Percentiles rank a stretch among this genome's conserved stretches.
phyloP scores from a whole-genome alignment of 2,797 vertebrate genomes.

The Cygnus olor region DNA sequence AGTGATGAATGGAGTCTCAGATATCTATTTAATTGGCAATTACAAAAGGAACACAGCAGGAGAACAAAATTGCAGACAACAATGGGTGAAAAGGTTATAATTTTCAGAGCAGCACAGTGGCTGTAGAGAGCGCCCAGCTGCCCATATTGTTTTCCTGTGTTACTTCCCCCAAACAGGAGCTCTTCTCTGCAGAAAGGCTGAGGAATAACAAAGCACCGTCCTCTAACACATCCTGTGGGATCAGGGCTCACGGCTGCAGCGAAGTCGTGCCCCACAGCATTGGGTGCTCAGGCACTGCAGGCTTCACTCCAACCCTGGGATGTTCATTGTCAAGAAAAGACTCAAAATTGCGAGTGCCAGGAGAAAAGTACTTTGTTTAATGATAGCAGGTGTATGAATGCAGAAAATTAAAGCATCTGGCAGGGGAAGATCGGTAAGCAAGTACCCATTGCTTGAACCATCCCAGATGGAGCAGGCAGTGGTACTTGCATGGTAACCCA shows the following conservation, averaged over 20 bases:
- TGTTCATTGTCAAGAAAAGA: background rate
- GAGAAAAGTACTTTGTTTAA: background rate
- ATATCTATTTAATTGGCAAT: constrained; percentile 35
- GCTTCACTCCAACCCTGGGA: background rate
- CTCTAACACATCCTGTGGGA: background rate
- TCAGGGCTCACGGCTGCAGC: background rate
- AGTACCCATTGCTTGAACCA: background rate
- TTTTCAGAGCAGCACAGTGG: background rate
- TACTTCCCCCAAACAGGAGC: background rate
- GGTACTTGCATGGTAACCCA: background rate
- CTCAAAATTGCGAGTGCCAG: background rate
- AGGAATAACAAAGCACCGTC: background rate
- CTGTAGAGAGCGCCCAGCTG: background rate
- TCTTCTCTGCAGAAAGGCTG: background rate
- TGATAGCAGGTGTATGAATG: background rate
- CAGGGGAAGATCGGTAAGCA: background rate
- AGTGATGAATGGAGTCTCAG: background rate
- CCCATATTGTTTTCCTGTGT: background rate
- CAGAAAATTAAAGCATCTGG: background rate
- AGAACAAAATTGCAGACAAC: background rate
- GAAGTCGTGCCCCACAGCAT: background rate
- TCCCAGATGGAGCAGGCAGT: background rate
- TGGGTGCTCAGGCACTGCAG: background rate
- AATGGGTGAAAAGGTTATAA: background rate
- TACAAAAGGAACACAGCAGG: background rate